Percentiles rank a stretch among this genome's conserved stretches.
phyloP scores from a whole-genome alignment of 1,140 invertebrate genomes.

The Gonioctena quinquepunctata region DNA sequence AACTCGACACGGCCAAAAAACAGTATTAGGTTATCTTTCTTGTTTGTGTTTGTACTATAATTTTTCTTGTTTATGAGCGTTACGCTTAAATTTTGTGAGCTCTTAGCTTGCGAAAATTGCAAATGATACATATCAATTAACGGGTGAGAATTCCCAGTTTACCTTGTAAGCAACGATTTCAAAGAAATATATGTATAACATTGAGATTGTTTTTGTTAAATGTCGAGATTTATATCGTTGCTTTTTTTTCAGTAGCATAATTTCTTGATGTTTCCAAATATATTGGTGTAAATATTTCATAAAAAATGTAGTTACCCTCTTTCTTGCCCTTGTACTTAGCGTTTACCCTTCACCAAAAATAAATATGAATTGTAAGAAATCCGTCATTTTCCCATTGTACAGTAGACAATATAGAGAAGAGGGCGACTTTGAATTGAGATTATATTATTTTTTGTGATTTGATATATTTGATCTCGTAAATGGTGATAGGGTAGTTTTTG shows the following conservation, averaged over 20 bases:
- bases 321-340: too few species aligned
- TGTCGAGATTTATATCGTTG: neutral
- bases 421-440: neutral
- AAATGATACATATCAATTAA: conserved; percentile 22
- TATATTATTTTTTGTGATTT: neutral
- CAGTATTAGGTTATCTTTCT: conserved; percentile 15
- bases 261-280: neutral
- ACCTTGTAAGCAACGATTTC: conserved; percentile 14
- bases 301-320: neutral
- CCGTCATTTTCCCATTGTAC: too few species aligned
- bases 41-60: neutral
- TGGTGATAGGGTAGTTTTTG: neutral
- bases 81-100: conserved; percentile 19
- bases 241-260: neutral
- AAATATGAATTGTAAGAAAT: too few species aligned
- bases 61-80: neutral
- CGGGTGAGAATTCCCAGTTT: neutral
- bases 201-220: neutral
- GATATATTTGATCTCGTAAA: conserved; percentile 7
- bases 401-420: too few species aligned
- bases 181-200: neutral
- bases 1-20: conserved; percentile 11
- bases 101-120: neutral
- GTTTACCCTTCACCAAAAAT: too few species aligned
- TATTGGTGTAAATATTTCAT: neutral